Base-by-base conservation (phyloP, 2,888 invertebrate species). In the Masnerella sp. region DNA sequence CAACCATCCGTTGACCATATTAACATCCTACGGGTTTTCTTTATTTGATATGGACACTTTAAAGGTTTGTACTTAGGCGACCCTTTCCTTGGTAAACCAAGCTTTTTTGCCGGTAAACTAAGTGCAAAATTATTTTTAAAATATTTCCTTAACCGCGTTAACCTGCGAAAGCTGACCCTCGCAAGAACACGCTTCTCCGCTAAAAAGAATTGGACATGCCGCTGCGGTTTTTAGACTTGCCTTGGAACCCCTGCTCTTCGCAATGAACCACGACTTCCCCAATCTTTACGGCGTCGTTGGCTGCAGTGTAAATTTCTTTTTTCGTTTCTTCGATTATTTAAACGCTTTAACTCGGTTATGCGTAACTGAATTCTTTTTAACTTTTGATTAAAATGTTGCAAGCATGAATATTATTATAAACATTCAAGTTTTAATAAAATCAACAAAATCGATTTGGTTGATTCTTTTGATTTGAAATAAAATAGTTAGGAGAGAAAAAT, bases 91-190 rank as follows among this genome's bases (percentile, higher is more conserved):
- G 70, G 74, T 58, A 68, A 76, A 62, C 74, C 59, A 71, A 51
- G 61, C 65, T 58, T 62, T 71, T 76, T 76, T 69, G 43, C 76
- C 78, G 61, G 68, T 54, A 75, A 81, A 81, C 78, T 85, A 83
- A 85, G 85, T 84, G 84, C 82, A 83, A 84, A 83, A 85, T 86
- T 84, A 83, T 85, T 85, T 85, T 85, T 75, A 84, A 85, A 86
- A 85, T 84, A 85, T 86, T 86, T 84, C 80, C 85, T 82, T 85
- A 85, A 86, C 83, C 82, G 52, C 79, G 81, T 86, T 86, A 85
- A 68, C 79, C 72, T n/a, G n/a, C 82, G 83, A 83, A 83, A 84
- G 85, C 83, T 83, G 82, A 84, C 82, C 83, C 80, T 58, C 76
- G 71, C 72, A 74, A 72, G 72, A 69, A 74, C 65, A 70, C 59